Evolutionary conservation across 2,797 vertebrate genomes (phyloP), one percentile per base, ranked within the genome.

Genomic region (Characodon lateralis): DNA sequence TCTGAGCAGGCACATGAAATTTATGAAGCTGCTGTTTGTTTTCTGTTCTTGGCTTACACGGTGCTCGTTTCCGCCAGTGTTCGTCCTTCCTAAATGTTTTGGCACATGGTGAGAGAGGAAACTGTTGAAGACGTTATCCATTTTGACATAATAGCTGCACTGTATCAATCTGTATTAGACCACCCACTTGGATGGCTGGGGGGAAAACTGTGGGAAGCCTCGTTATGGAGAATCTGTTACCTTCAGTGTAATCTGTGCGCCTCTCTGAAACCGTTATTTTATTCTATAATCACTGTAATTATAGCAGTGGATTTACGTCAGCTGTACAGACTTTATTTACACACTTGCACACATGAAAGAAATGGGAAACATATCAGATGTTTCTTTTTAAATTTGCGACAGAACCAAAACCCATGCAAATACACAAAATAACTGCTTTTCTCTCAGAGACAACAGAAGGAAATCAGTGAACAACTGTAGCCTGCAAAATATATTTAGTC

Each of bases 131-230:
- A 88, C 87, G 87, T 90, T 86, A 91, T 91, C 74, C 83, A 16
- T 90, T 89, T 83, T 87, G 84, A 90, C 92, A 94, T 89, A 90
- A 92, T 89, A 88, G 90, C 88, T 76, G 83, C 76, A 81, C 83
- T 91, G 87, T 89, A 89, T 91, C 82, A 83, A 58, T 87, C 73
- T 31, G 24, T 77, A 83, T 31, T 75, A 86, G 89, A 82, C 92
- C 92, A 91, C 91, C 90, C 90, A 92, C 91, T 81, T 83, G 81
- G 91, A 89, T 86, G 80, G 87, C 91, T 58, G 66, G 78, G 80
- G 74, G 78, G 80, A 72, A 77, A 89, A 83, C 88, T 84, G 87
- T 90, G 88, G 89, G 83, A 88, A 88, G 84, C 58, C 88, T 86
- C 80, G 77, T 88, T 90, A 91, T 82, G 78, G 82, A 86, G 81